A percentile compares a stretch with the other conserved stretches of the same genome.
Evolutionary conservation across 2,113 vertebrate species (phyloP).

Genomic region (Lophochroa leadbeateri): DNA sequence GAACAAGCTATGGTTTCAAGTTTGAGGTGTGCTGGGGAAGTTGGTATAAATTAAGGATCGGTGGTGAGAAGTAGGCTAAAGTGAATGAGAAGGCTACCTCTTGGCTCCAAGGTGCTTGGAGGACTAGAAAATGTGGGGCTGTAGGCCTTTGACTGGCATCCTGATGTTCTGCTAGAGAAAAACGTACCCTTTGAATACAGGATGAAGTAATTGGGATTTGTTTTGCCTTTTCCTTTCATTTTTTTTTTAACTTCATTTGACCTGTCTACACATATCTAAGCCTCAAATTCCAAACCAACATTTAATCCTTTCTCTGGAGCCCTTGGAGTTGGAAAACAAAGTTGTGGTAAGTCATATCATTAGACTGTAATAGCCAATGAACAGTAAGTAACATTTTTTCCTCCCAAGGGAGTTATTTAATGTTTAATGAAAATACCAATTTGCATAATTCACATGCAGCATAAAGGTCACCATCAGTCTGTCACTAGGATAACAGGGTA

Average conservation of each 20-base stretch:
- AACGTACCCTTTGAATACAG: background rate
- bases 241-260: background rate
- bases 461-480: slow-evolving; percentile 58
- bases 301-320: slow-evolving; percentile 34
- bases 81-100: background rate
- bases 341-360: slow-evolving; percentile 36
- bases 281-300: slow-evolving; percentile 16
- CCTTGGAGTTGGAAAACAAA: slow-evolving; percentile 45
- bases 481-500: slow-evolving; percentile 36
- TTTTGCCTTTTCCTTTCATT: background rate
- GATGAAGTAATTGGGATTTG: background rate
- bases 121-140: background rate
- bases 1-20: background rate
- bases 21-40: background rate
- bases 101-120: background rate
- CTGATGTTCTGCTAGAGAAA: background rate
- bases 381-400: slow-evolving; percentile 37
- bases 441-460: slow-evolving; percentile 58
- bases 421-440: slow-evolving; percentile 70
- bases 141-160: background rate
- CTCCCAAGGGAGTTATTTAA: slow-evolving; percentile 60
- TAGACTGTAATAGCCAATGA: slow-evolving; percentile 41
- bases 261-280: background rate
- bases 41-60: background rate
- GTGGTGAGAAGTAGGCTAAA: background rate